Conservation (phyloP, 2,797 vertebrate species). For the Chaetodon trifasciatus region DNA sequence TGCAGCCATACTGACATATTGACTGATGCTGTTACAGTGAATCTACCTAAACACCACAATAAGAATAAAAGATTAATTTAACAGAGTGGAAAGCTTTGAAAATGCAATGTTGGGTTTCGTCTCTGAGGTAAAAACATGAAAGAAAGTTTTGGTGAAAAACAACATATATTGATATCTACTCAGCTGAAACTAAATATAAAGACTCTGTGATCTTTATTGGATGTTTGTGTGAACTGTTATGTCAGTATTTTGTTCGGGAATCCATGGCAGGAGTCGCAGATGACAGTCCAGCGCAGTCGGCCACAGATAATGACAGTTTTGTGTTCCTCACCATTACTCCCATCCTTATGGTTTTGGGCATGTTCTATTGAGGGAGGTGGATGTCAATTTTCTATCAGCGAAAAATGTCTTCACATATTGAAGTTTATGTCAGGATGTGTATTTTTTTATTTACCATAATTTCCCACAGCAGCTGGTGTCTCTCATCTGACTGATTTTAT, state of each 20-base stretch:
- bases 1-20: background rate
- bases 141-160: background rate
- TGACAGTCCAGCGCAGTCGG: conserved; percentile 10
- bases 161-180: conserved; percentile 7
- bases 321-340: conserved; percentile 47
- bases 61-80: conserved; percentile 3
- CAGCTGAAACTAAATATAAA: conserved; percentile 8
- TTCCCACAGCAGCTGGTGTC: background rate
- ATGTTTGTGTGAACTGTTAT: conserved; percentile 12
- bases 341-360: conserved; percentile 4
- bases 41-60: background rate
- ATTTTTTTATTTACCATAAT: conserved; percentile 17
- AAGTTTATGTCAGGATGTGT: conserved; percentile 35
- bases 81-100: background rate
- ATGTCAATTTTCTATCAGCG: conserved; percentile 47
- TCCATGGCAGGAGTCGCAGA: background rate
- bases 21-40: background rate
- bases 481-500: conserved; percentile 11
- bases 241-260: conserved; percentile 11
- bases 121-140: background rate
- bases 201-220: conserved; percentile 3
- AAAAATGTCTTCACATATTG: conserved; percentile 33
- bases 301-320: conserved; percentile 26
- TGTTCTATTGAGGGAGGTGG: conserved; percentile 22
- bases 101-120: background rate